Evolutionary conservation across 1,140 invertebrate species (phyloP), one percentile per base, ranked within the genome.

Genomic region (Pissodes strobi): DNA sequence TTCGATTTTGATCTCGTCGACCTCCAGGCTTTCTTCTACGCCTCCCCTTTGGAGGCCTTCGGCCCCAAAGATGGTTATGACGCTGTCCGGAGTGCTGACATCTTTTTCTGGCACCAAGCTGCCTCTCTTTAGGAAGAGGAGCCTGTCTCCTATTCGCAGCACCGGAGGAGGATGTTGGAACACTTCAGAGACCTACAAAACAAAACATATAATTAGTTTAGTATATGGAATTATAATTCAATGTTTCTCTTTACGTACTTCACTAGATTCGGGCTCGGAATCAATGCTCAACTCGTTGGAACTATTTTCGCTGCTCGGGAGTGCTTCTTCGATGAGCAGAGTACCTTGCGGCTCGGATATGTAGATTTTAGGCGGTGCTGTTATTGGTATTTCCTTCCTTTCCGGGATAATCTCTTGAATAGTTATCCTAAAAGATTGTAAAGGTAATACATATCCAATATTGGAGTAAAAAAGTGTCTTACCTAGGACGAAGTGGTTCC

Each of bases 31-130:
- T 8, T 73, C 72, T 51, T 76, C 76, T 4, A 70, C 30, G 9
- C 68, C 67, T 46, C 75, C 76, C 41, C 76, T 67, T 70, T 80
- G 77, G 6, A 80, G 66, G 17, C 78, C 78, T 72, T 80, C 79
- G 18, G 79, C 79, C 25, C 79, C 79, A 23, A 80, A 75, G 13
- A 80, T 71, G 37, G 78, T 80, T 21, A 80, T 78, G 12, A 80
- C 72, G 3, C 76, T 71, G 2, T 71, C 61, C 4, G 79, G 78
- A 34, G 71, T 80, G 25, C 72, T 74, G 2, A 67, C 63, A 55
- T 74, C 72, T 60, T 78, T 77, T 63, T 76, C 74, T 2, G 71
- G 69, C 9, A 78, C 70, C 8, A 77, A 59, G 63, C 75, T 72
- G n/a, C 73, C 77, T 57, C 74, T 70, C 56, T 78, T 75, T 5